Conservation (phyloP, 2,113 vertebrate species). For the Hyaena hyaena region DNA sequence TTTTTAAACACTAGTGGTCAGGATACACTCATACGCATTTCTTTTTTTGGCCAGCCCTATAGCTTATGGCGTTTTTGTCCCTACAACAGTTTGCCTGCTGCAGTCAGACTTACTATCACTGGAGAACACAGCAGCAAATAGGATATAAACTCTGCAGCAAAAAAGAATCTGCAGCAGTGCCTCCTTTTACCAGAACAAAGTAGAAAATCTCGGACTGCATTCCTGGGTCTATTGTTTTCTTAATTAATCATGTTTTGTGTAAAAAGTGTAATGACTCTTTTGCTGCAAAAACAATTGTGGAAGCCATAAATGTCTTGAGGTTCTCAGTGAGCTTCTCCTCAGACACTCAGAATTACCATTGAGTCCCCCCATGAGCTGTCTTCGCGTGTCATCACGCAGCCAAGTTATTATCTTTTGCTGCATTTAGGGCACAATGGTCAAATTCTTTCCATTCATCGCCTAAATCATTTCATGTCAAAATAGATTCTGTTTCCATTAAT, state of each 20-base stretch:
- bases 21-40: constrained; percentile 64
- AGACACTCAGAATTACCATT: neutral
- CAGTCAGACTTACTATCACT: neutral
- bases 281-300: neutral
- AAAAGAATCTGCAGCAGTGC: neutral
- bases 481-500: neutral
- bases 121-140: constrained; percentile 61
- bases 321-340: neutral
- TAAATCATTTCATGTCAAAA: constrained; percentile 29
- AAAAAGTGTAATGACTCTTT: neutral
- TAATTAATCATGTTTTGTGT: neutral
- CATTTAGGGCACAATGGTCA: neutral
- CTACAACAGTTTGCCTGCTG: constrained; percentile 58
- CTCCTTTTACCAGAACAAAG: neutral
- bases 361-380: fast-evolving
- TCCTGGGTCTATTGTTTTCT: neutral
- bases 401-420: neutral
- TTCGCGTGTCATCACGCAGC: neutral
- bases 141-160: neutral
- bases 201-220: neutral
- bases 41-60: constrained; percentile 56
- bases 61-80: constrained; percentile 57
- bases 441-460: neutral
- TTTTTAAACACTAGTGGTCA: constrained; percentile 80
- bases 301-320: neutral